Percentiles rank a stretch among this genome's conserved stretches.
These are phyloP conservation scores for Chymomyza costata DNA, from an alignment of 1,140 invertebrate genomes.

Conservation along the genomic window DNA sequence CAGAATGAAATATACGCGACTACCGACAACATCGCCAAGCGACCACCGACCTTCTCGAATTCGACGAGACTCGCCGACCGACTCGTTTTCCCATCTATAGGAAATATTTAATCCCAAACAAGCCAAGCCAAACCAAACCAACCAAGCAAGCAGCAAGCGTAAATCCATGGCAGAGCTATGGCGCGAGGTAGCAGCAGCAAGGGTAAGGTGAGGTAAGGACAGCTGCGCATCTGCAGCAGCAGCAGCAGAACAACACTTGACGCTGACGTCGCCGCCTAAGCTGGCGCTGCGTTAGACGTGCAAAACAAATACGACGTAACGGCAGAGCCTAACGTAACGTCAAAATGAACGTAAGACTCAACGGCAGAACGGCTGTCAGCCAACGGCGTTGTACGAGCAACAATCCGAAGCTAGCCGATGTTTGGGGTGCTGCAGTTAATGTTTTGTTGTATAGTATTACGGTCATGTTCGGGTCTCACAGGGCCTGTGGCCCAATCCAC, in stretches of 20 bases:
- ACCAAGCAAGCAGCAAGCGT: constrained; percentile 24
- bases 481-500: constrained; percentile 7
- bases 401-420: constrained; percentile 36
- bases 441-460: no score
- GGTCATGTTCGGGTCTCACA: constrained; percentile 21
- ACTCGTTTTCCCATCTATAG: constrained; percentile 73
- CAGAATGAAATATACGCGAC: constrained; percentile 67
- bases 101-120: constrained; percentile 73
- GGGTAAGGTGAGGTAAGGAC: constrained; percentile 24
- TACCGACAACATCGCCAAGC: constrained; percentile 50
- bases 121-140: constrained; percentile 60
- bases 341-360: no score
- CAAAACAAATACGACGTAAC: constrained; percentile 49
- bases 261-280: constrained; percentile 12
- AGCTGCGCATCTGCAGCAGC: constrained; percentile 1
- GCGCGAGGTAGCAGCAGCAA: constrained; percentile 22
- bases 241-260: constrained; percentile 24
- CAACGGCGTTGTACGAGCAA: constrained; percentile 21
- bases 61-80: constrained; percentile 42
- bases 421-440: constrained; percentile 53
- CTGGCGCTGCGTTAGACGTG: constrained; percentile 43
- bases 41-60: neutral
- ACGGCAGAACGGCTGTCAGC: constrained; percentile 12
- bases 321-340: constrained; percentile 24
- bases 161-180: no score